A percentile compares a stretch with the other conserved stretches of the same genome.
Conservation (phyloP, 2,797 vertebrate genomes). For the Champsocephalus esox region DNA sequence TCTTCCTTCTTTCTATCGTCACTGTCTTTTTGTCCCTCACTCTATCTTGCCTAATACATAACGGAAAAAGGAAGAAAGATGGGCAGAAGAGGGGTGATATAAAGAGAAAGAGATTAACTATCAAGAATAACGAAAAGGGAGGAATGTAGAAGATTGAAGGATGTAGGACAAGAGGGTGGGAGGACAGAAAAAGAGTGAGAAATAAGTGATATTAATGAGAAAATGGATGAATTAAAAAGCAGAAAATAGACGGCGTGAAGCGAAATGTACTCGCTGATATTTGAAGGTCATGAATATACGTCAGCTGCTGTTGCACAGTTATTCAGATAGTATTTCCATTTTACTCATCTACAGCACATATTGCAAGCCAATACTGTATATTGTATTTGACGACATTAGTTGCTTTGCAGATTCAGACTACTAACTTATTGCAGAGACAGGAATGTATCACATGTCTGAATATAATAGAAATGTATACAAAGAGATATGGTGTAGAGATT, state of each 20-base stretch:
- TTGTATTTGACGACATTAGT: background rate
- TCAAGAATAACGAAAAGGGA: slow-evolving; percentile 10
- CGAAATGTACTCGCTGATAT: slow-evolving; percentile 8
- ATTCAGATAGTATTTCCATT: background rate
- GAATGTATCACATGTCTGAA: background rate
- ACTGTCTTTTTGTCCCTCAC: slow-evolving; percentile 51
- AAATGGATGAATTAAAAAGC: slow-evolving; percentile 9
- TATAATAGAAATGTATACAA: background rate
- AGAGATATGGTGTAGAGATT: background rate
- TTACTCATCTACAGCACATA: background rate
- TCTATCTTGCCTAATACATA: slow-evolving; percentile 67
- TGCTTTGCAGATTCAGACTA: background rate
- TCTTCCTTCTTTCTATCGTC: slow-evolving; percentile 55
- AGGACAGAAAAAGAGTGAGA: slow-evolving; percentile 13
- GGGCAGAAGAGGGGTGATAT: slow-evolving; percentile 39
- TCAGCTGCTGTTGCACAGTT: slow-evolving; percentile 26
- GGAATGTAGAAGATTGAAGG: slow-evolving; percentile 18
- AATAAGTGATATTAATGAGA: slow-evolving; percentile 12
- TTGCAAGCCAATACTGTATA: background rate
- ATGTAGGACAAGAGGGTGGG: slow-evolving; percentile 30
- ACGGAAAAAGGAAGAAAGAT: slow-evolving; percentile 45
- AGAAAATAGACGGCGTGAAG: slow-evolving; percentile 18
- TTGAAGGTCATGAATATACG: slow-evolving; percentile 53
- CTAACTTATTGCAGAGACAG: no score
- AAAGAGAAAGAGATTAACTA: slow-evolving; percentile 35